Base-by-base conservation (phyloP, 2,797 vertebrate genomes). In the Lithobates pipiens region DNA sequence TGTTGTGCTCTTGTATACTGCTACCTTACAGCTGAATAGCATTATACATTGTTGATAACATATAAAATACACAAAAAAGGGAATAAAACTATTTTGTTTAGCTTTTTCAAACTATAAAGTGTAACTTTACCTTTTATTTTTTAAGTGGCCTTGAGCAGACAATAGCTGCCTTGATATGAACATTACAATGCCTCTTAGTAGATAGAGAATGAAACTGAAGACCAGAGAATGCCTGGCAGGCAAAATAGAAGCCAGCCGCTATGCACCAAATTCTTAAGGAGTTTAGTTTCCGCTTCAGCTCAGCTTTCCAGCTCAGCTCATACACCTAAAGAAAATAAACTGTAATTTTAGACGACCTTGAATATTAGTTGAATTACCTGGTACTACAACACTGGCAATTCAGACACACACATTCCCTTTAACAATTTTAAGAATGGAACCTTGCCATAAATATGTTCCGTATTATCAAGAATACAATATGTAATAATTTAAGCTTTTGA, bases 301-400 rank as follows among this genome's bases (percentile, higher is more conserved):
- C 91, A 89, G 90, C 89, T 93, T 93, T 92, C 92, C 89, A 73
- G 90, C 7, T 70, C 89, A 88, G 89, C 91, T 91, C 89, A 88
- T 91, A 88, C 90, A 89, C 92, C 91, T 90, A 93, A 93, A 91
- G 91, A 91, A 93, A 93, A 93, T 91, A 93, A 91, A 91, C 91
- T 72, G 91, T 92, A 93, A 93, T 92, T 89, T 91, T 91, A 92
- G 88, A 92, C 89, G 91, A 42, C 63, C 76, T 76, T 87, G 81
- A 82, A 84, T 87, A 57, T 90, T 91, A 92, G 91, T 92, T 91
- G 90, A 91, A 93, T 92, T 90, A 92, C 92, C 91, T 91, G 91
- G 88, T 90, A 88, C 90, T 65, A 77, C 54, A 85, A 85, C 73
- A 76, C 83, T 84, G 83, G 81, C 86, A 83, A 84, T 83, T 83